Conservation (phyloP, 2,797 vertebrate genomes). For the Pipistrellus pipistrellus region DNA sequence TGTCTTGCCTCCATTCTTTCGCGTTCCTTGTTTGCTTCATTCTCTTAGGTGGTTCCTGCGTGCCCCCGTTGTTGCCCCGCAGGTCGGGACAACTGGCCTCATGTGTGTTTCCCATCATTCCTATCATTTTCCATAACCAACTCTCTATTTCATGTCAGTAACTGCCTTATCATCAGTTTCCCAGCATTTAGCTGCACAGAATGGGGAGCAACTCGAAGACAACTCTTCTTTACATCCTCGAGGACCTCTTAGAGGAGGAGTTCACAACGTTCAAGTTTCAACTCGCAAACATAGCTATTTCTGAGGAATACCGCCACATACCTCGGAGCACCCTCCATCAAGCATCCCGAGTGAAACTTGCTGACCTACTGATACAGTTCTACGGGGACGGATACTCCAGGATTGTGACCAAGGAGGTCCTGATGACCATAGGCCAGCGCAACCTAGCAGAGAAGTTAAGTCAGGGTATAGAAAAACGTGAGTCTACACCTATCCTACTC, state of each 20-base stretch:
- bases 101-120: not conserved
- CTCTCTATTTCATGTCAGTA: conserved; percentile 33
- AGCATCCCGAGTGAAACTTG: not conserved
- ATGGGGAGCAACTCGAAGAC: conserved; percentile 20
- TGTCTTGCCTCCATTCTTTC: too few relatives aligned
- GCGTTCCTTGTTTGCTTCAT: too few relatives aligned
- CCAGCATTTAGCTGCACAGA: not conserved
- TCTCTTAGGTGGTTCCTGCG: too few relatives aligned
- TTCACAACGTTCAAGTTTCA: conserved; percentile 60
- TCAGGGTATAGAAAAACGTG: not conserved
- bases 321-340: not conserved
- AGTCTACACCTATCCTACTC: conserved; percentile 16
- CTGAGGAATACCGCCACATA: not conserved
- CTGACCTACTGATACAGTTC: conserved; percentile 27
- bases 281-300: conserved; percentile 31
- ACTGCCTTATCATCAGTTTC: not conserved
- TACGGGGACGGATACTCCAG: conserved; percentile 49
- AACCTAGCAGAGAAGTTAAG: not conserved
- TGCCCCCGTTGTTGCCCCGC: too few relatives aligned
- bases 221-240: conserved; percentile 40
- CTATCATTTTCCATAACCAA: not conserved
- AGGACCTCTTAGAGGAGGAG: conserved; percentile 49
- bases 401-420: conserved; percentile 18
- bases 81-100: too few relatives aligned
- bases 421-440: conserved; percentile 20